phyloP scores from a whole-genome alignment of 2,797 vertebrate genomes.

The Poecilia picta region DNA sequence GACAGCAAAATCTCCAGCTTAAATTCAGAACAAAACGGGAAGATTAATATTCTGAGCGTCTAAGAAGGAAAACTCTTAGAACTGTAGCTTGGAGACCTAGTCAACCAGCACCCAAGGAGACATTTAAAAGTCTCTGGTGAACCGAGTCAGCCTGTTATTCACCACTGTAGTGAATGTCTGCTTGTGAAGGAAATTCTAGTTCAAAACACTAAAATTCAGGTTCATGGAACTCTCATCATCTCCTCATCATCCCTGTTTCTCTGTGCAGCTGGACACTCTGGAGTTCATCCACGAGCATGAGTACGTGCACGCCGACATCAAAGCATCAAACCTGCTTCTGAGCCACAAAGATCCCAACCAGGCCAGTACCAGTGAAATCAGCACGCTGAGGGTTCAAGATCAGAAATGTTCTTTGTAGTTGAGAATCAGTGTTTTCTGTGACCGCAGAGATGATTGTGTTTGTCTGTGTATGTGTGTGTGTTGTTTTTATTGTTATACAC shows the following conservation, averaged over 20 bases:
- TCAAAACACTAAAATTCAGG: background rate
- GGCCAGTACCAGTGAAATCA: conserved; percentile 75
- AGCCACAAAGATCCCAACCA: conserved; percentile 89
- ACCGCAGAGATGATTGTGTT: conserved; percentile 30
- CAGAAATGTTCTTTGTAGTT: background rate
- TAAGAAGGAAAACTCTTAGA: background rate
- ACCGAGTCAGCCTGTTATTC: background rate
- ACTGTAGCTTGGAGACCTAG: background rate
- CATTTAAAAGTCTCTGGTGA: background rate
- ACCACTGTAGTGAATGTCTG: background rate
- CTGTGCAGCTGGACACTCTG: conserved; percentile 88
- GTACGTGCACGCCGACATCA: conserved; percentile 96
- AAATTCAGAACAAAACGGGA: background rate
- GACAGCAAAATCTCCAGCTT: background rate
- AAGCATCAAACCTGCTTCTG: conserved; percentile 94
- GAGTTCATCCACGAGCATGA: conserved; percentile 95
- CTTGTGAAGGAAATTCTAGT: background rate
- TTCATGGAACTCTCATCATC: background rate
- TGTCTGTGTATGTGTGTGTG: conserved; percentile 21
- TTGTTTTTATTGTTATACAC: conserved; percentile 24
- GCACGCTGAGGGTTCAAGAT: background rate
- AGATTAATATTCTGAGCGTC: background rate
- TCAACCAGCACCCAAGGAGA: background rate
- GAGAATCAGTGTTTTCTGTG: conserved; percentile 3
- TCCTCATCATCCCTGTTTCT: background rate